These are phyloP conservation scores for Paraescarpia echinospica DNA, from an alignment of 1,140 invertebrate genomes.

Conservation along the genomic window DNA sequence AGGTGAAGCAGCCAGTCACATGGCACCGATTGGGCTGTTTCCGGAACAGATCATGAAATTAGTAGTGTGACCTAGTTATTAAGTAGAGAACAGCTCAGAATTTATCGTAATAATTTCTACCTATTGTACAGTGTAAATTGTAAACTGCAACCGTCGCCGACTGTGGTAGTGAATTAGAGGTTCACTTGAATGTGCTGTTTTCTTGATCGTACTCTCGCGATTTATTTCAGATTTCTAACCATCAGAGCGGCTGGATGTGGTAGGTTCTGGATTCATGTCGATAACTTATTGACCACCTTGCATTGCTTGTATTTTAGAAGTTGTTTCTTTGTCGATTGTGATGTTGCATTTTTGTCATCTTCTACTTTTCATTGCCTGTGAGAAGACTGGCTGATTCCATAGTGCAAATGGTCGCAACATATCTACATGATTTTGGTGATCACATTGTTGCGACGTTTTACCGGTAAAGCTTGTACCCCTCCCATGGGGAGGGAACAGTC, in stretches of 20 bases:
- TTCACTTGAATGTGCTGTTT: not conserved
- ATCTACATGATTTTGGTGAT: not conserved
- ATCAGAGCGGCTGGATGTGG: too few relatives aligned
- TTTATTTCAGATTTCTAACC: not conserved
- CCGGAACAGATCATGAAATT: not conserved
- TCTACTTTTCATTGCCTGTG: not conserved
- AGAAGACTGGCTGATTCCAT: not conserved
- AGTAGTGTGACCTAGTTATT: not conserved
- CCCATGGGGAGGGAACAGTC: not conserved
- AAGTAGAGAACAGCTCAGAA: not conserved
- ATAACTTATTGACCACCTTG: not conserved
- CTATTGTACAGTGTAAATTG: constrained; percentile 1
- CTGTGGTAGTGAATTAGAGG: not conserved
- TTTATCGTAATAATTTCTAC: not conserved
- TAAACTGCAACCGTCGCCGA: not conserved
- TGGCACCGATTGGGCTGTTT: not conserved
- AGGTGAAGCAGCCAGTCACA: not conserved
- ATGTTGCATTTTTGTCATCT: not conserved
- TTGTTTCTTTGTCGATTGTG: not conserved
- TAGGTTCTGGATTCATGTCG: not conserved
- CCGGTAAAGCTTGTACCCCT: not conserved
- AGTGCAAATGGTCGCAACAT: not conserved
- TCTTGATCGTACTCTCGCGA: not conserved
- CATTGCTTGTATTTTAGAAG: not conserved
- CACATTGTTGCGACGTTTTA: not conserved